Evolutionary conservation across 2,113 vertebrate species (phyloP), one percentile per base, ranked within the genome.

Genomic region (Camelus dromedarius): DNA sequence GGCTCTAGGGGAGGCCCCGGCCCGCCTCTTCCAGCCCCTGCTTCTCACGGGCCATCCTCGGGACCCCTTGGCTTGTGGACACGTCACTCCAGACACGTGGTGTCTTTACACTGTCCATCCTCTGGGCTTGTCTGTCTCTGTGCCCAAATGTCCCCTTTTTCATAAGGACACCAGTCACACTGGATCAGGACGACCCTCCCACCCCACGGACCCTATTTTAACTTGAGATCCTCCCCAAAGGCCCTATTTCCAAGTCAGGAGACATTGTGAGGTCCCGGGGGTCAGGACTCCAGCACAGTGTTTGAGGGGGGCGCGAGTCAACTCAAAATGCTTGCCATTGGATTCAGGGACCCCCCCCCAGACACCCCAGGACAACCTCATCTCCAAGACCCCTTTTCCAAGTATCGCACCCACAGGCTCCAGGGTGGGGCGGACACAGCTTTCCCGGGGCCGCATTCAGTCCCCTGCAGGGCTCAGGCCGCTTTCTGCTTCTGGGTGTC

Each of bases 1-100:
- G 48, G 58, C 16, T 38, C 46, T 13, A 42, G 4, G 13, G 28
- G 32, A 13, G 58, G 32, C 1, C 38, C 60, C n/a, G 12, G 14
- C 67, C n/a, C 1, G 0, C 18, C 24, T 50, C 42, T 35, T 6
- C 48, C 48, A 13, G 1, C 50, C 18, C 5, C 7, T 11, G n/a
- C 58, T 0, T 16, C 32, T 2, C 30, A 12, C 28, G 20, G 19
- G 42, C 28, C 2, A 22, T 32, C 60, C 48, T 15, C 0, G 12
- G 60, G 1, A 8, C 10, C 28, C 15, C 48, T 64, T 35, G 18
- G 9, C 73, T 38, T 16, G 0, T 4, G 20, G 88, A 32, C 2
- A 3, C 28, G 4, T 64, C 38, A 0, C 4, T 48, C 80, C 80
- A 48, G 80, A 9, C 13, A 16, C 6, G 9, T 4, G 11, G 38